Evolutionary conservation across 2,113 vertebrate species (phyloP).

Genomic region (Serinus canaria): DNA sequence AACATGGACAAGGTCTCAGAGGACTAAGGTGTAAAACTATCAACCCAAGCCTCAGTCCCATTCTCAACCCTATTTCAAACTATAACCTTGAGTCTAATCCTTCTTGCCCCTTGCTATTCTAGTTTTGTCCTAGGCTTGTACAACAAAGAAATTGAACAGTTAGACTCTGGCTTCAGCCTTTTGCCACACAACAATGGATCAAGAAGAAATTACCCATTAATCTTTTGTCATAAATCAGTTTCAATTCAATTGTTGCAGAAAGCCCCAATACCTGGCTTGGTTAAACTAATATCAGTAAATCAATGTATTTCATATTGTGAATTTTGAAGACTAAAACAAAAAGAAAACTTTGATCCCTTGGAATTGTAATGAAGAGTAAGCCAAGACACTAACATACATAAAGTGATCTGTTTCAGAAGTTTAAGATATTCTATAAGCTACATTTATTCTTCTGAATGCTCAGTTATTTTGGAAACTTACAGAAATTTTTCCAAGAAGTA

Average conservation of each 20-base stretch:
- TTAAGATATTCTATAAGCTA: neutral
- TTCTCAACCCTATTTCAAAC: neutral
- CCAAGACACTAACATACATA: neutral
- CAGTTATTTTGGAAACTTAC: neutral
- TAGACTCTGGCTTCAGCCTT: neutral
- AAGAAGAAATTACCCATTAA: slow-evolving; percentile 3
- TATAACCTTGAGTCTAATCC: neutral
- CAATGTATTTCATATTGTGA: neutral
- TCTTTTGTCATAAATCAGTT: slow-evolving; percentile 12
- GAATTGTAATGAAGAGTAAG: neutral
- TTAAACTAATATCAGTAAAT: slow-evolving; percentile 1
- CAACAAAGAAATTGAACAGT: neutral
- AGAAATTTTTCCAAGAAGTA: neutral
- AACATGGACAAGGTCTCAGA: neutral
- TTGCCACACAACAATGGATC: neutral
- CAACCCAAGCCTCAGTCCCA: neutral
- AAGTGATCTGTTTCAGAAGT: neutral
- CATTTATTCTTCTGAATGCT: neutral
- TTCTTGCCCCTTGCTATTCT: neutral
- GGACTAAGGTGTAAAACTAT: neutral
- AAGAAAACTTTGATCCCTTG: neutral
- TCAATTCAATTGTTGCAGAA: neutral
- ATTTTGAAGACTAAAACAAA: neutral
- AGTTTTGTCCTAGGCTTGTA: neutral
- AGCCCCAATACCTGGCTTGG: neutral